Evolutionary conservation across 2,797 vertebrate genomes (phyloP).

Genomic region (Phyllotis vaccarum): DNA sequence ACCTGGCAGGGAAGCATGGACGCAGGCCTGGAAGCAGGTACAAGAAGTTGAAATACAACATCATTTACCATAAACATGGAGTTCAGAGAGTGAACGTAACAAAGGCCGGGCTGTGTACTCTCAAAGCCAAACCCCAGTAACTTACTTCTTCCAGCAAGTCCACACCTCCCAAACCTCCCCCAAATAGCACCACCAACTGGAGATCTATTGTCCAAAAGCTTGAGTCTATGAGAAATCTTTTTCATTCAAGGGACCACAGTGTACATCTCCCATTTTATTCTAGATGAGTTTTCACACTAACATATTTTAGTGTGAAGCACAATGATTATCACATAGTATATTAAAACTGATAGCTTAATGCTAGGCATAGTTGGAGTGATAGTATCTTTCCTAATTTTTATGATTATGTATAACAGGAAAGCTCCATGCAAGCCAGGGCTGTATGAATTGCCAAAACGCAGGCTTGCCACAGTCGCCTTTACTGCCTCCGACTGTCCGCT

Average conservation of each 20-base stretch:
- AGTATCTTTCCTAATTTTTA: not conserved
- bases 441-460: too few species aligned
- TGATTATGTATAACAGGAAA: not conserved
- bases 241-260: not conserved
- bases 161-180: not conserved
- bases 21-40: not conserved
- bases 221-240: not conserved
- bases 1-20: too few species aligned
- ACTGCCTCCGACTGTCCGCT: accelerated
- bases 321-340: not conserved
- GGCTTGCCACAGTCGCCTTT: accelerated
- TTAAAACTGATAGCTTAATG: not conserved
- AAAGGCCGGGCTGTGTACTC: not conserved
- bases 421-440: not conserved
- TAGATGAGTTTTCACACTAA: not conserved
- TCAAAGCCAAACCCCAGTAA: not conserved
- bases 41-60: too few species aligned
- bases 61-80: not conserved
- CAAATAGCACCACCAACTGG: not conserved
- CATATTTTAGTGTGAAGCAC: not conserved
- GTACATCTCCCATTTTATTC: not conserved
- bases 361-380: not conserved
- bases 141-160: not conserved
- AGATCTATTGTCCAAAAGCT: not conserved
- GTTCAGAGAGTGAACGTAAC: not conserved